Base-by-base conservation (phyloP, 2,797 vertebrate genomes). In the Myiotriccus ornatus region DNA sequence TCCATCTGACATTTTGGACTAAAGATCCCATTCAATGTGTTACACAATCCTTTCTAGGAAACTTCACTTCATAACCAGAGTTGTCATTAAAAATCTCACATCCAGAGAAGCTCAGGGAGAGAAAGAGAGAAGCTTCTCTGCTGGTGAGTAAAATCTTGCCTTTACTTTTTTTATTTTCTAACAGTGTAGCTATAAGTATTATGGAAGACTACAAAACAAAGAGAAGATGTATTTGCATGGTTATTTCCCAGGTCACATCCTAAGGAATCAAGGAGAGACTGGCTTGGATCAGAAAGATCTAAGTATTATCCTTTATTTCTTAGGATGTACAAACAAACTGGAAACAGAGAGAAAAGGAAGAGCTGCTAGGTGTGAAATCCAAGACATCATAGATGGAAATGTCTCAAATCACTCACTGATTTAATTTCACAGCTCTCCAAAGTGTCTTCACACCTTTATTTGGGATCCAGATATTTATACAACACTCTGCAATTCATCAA, bases 361-460 rank as follows among this genome's bases (percentile, higher is more conserved):
- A 64, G 44, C 22, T 87, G 70, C 84, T 94, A 94, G 92, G 37
- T 89, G 94, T 94, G 93, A 93, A 93, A 50, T 94, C 93, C 95
- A 50, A 94, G 84, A 77, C 32, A 18, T 76, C n/a, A 60, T 39
- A 74, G 79, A 87, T 91, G 56, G 74, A 94, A 96, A 93, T 24
- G 86, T 92, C 79, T 89, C 68, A 91, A 52, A 88, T 74, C 46
- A 47, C 24, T 64, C 64, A 87, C 63, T 90, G 89, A 94, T 95
- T 96, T 94, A 91, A 89, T 96, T 95, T 86, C 19, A 5, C 90
- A 91, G 74, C 67, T 96, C 75, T 97, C 94, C 46, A 78, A 95
- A 79, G 75, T 64, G 70, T 77, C 93, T 96, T 97, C 94, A 95
- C 93, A 97, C 92, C 77, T 97, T 97, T 93, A 95, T 93, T 94